A percentile compares a stretch with the other conserved stretches of the same genome.
Evolutionary conservation across 2,888 invertebrate genomes (phyloP).

Genomic region (Xanthorhoe designata): DNA sequence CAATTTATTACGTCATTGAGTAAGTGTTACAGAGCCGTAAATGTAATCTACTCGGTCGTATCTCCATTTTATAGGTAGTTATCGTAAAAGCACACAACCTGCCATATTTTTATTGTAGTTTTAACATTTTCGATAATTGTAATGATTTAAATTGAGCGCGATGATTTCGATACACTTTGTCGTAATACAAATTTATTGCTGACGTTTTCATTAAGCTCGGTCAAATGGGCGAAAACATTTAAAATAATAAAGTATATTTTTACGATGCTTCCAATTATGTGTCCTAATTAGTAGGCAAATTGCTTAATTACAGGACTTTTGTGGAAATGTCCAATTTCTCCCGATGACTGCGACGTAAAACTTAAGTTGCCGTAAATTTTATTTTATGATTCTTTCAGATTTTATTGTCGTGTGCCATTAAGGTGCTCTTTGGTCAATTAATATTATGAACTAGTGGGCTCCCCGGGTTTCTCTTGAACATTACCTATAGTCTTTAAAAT

Average conservation of each 20-base stretch:
- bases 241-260: constrained; percentile 37
- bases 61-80: constrained; percentile 37
- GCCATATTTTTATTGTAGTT: constrained; percentile 29
- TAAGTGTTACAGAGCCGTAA: constrained; percentile 50
- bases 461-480: constrained; percentile 7
- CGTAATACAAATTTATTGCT: constrained; percentile 24
- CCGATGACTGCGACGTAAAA: constrained; percentile 33
- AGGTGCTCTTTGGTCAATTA: constrained; percentile 46
- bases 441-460: constrained; percentile 23
- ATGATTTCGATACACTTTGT: constrained; percentile 15
- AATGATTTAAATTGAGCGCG: constrained; percentile 24
- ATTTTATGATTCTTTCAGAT: constrained; percentile 41
- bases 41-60: constrained; percentile 50
- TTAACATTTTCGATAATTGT: constrained; percentile 32
- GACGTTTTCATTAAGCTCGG: constrained; percentile 28
- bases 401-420: constrained; percentile 46
- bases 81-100: constrained; percentile 43
- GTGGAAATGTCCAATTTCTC: constrained; percentile 28
- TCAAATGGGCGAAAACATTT: constrained; percentile 18
- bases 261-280: constrained; percentile 30
- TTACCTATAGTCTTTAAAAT: too few relatives aligned
- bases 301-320: constrained; percentile 35
- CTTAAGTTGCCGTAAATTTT: constrained; percentile 41
- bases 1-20: constrained; percentile 59
- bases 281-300: constrained; percentile 34